phyloP scores from a whole-genome alignment of 2,113 vertebrate genomes.

The Heterotilapia buettikoferi region DNA sequence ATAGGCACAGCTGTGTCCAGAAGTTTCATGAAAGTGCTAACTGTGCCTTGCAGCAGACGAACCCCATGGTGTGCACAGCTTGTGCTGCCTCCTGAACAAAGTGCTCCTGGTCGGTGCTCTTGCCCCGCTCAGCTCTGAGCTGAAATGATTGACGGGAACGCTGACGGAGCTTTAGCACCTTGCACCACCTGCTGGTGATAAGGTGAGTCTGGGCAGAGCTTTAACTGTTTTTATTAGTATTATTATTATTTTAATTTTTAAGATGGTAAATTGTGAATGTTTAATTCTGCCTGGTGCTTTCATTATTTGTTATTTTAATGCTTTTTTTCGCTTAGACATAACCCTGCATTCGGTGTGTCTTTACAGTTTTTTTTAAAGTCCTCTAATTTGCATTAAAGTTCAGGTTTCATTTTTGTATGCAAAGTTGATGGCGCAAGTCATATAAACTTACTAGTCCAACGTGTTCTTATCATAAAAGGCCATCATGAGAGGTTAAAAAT shows the following conservation, averaged over 20 bases:
- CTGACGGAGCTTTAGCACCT: not conserved
- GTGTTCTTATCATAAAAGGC: not conserved
- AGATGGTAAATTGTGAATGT: not conserved
- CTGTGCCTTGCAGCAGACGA: slow-evolving; percentile 2
- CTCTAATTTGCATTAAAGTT: not conserved
- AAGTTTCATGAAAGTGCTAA: not conserved
- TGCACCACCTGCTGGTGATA: slow-evolving; percentile 51
- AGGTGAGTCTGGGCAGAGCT: not conserved
- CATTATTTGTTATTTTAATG: not conserved
- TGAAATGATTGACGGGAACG: slow-evolving; percentile 21
- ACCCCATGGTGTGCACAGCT: slow-evolving; percentile 39
- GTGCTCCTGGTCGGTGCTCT: not conserved
- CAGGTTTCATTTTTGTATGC: not conserved
- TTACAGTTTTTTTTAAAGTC: not conserved
- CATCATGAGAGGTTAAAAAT: not conserved
- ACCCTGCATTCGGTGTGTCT: not conserved
- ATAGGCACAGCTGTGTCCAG: not conserved
- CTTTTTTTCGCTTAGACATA: not conserved
- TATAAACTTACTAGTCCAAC: not conserved
- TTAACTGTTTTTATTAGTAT: not conserved
- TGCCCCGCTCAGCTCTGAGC: not conserved
- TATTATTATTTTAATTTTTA: not conserved
- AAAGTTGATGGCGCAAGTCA: not conserved
- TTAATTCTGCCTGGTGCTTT: not conserved
- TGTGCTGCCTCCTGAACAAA: not conserved